Evolutionary conservation across 2,113 vertebrate species (phyloP).

Genomic region (Excalfactoria chinensis): DNA sequence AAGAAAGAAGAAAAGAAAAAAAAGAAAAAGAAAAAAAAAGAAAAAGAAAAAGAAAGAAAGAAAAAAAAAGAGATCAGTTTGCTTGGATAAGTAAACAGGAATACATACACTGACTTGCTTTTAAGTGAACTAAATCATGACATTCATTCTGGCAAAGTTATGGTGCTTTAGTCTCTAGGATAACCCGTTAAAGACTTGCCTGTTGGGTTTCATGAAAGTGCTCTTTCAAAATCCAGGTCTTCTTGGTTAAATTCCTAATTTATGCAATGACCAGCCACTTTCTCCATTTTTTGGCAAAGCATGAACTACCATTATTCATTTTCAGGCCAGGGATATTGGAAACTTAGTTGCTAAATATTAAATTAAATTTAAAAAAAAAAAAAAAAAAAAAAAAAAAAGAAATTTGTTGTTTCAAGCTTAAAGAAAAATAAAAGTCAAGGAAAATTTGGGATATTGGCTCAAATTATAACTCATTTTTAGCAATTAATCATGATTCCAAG

Average conservation of each 20-base stretch:
- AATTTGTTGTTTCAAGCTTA: too few relatives aligned
- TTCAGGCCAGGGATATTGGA: not conserved
- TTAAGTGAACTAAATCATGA: not conserved
- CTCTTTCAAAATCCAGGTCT: not conserved
- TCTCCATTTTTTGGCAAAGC: not conserved
- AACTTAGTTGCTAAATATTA: not conserved
- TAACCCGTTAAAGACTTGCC: not conserved
- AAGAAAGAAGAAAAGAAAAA: not conserved
- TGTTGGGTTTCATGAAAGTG: not conserved
- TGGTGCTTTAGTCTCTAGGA: not conserved
- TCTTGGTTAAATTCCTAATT: not conserved
- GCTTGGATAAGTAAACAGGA: accelerated
- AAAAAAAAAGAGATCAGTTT: not conserved
- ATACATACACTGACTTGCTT: not conserved
- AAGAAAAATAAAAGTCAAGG: not conserved
- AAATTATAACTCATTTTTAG: not conserved
- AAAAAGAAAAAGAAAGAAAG: not conserved
- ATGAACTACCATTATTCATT: not conserved
- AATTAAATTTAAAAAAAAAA: not conserved
- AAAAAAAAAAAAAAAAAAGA: not conserved
- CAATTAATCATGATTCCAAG: not conserved
- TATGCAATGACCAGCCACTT: not conserved
- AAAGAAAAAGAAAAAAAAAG: not conserved
- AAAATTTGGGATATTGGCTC: not conserved
- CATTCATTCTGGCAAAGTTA: not conserved